Evolutionary conservation across 2,888 invertebrate species (phyloP), one percentile per base, ranked within the genome.

Genomic region (Tetanocera ferruginea): DNA sequence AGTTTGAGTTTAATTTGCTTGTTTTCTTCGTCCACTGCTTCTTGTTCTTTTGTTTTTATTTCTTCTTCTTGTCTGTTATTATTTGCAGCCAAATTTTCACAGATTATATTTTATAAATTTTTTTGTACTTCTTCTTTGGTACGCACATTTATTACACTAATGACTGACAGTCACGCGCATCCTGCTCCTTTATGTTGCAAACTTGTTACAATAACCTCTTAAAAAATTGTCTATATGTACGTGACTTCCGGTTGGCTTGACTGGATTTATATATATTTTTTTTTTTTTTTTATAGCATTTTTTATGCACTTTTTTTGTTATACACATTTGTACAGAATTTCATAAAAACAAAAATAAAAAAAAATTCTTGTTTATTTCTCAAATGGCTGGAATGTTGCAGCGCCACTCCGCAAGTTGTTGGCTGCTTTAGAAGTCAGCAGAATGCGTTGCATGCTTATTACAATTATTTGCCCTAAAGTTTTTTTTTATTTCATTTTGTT

Each of bases 141-240:
- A 43, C 43, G 14, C 43, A 43, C 43, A 43, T 43, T 43, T 43
- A 6, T 1, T 43, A 11, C 43, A 43, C 43, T 31, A 66, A 73
- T 73, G 43, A 34, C 66, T n/a, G 5, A 17, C 17, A 77, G 77
- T 73, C 77, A 77, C 77, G 73, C 67, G 67, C 67, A 73, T 43
- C 14, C 51, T 34, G 11, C 23, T 23, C 37, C 67, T 19, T 67
- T 67, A 8, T 43, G 23, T 23, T 14, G 23, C 23, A 28, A 62
- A 14, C 43, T 43, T 43, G 28, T 28, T 23, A 62, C 52, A 17
- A 51, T 62, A 71, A 76, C 8, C 6, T 70, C 67, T 70, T 70
- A 31, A 76, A 43, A 76, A 70, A 71, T 60, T 71, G 51, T 62
- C 19, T 28, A 71, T 71, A 52, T 76, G 51, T 62, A 76, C 76